Base-by-base conservation (phyloP, 2,888 invertebrate genomes). In the Drosophila monieri region DNA sequence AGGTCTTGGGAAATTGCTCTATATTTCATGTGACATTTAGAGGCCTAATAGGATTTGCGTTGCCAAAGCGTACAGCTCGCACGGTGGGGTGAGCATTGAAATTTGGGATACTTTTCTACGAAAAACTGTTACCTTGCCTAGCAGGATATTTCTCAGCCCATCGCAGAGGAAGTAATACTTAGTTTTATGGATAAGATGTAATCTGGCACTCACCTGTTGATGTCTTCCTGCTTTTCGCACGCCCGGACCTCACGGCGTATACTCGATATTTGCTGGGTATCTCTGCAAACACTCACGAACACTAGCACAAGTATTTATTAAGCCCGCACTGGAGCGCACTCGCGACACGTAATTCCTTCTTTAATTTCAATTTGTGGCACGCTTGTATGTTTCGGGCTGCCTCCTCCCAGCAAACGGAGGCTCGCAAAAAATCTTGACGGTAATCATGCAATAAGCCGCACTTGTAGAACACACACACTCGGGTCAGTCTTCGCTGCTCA, bases 321-420 rank as follows among this genome's bases (percentile, higher is more conserved):
- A 61, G 37, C 44, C 39, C 39, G 37, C 30, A 48, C 18, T 27
- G 41, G 18, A 12, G 30, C 51, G 14, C 27, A 69, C 72, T 78
- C 81, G 72, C 61, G 59, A 52, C 76, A 80, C 78, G 74, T 72
- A 64, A 76, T 72, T 58, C 61, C 57, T 64, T 43, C 64, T 72
- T 84, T 85, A 73, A 75, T 73, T 77, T 80, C 85, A 80, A 80
- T 80, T 85, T 75, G 75, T 59, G 66, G 64, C 64, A 52, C 64
- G 80, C 66, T 74, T 77, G 52, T 74, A 71, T 80, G 61, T 71
- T 79, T 80, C 21, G 21, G 60, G 60, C 70, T 55, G 69, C 54
- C 53, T 67, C 66, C 47, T 67, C 48, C 32, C 59, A 25, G 48
- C 3, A 15, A 12, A 32, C 32, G 35, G 39, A 51, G 57, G 39